Percentiles rank a stretch among this genome's conserved stretches.
Conservation (phyloP, 2,113 vertebrate genomes). For the Rhynchomys soricoides region DNA sequence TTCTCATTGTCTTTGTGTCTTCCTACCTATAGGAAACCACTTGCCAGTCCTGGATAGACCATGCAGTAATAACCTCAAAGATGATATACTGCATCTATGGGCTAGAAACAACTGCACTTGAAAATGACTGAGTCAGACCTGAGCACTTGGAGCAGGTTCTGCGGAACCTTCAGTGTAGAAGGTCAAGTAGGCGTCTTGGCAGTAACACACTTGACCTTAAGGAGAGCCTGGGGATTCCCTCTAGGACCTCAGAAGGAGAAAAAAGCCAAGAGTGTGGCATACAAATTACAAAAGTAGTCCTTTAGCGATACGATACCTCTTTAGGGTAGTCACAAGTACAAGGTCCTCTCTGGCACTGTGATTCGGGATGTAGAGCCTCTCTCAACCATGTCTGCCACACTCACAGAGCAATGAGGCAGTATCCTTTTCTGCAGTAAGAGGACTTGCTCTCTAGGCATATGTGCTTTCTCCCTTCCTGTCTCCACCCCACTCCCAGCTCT, state of each 20-base stretch:
- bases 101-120: neutral
- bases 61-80: neutral
- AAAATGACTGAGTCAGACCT: neutral
- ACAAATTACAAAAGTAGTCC: neutral
- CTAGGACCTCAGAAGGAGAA: neutral
- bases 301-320: neutral
- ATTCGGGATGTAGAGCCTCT: neutral
- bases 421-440: neutral
- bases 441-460: neutral
- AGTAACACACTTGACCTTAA: neutral
- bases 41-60: neutral
- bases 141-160: neutral
- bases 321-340: neutral
- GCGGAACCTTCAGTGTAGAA: neutral
- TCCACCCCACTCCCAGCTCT: accelerated
- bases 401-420: neutral
- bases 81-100: neutral
- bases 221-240: neutral
- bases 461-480: neutral
- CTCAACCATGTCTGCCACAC: too few species aligned
- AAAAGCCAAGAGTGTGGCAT: neutral
- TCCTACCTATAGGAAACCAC: neutral
- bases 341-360: neutral
- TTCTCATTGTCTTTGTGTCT: neutral
- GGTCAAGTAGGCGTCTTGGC: neutral